A percentile compares a stretch with the other conserved stretches of the same genome.
phyloP scores from a whole-genome alignment of 2,888 invertebrate species.

The Ptilodon capucinus region DNA sequence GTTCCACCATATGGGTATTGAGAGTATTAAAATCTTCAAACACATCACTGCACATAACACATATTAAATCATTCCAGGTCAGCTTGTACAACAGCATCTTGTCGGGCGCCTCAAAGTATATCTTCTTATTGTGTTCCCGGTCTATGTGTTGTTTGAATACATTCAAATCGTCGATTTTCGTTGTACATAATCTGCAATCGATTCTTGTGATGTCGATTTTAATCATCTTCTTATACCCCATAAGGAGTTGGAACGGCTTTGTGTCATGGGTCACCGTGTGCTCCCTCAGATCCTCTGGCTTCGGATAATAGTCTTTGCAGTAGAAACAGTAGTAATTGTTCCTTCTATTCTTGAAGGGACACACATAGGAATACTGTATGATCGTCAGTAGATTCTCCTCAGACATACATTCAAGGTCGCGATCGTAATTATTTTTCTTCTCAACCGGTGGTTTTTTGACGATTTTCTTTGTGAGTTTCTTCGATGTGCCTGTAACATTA shows the following conservation, averaged over 20 bases:
- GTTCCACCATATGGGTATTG: conserved; percentile 73
- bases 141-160: conserved; percentile 69
- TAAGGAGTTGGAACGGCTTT: conserved; percentile 67
- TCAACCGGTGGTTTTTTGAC: conserved; percentile 55
- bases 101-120: conserved; percentile 72
- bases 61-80: conserved; percentile 71
- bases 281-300: conserved; percentile 70
- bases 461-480: conserved; percentile 38
- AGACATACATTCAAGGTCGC: conserved; percentile 73
- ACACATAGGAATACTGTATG: conserved; percentile 70
- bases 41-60: conserved; percentile 70
- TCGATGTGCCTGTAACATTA: conserved; percentile 3
- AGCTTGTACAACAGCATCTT: conserved; percentile 64
- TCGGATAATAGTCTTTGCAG: conserved; percentile 72
- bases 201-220: conserved; percentile 72
- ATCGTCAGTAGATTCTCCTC: conserved; percentile 71
- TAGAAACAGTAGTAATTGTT: conserved; percentile 77
- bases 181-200: conserved; percentile 63
- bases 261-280: conserved; percentile 70
- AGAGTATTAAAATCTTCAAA: conserved; percentile 71
- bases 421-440: conserved; percentile 64
- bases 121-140: conserved; percentile 65
- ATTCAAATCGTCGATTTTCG: conserved; percentile 61
- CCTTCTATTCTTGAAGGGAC: conserved; percentile 70
- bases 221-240: conserved; percentile 75